Evolutionary conservation across 2,888 invertebrate genomes (phyloP).

Genomic region (Drosophila imparisetae): DNA sequence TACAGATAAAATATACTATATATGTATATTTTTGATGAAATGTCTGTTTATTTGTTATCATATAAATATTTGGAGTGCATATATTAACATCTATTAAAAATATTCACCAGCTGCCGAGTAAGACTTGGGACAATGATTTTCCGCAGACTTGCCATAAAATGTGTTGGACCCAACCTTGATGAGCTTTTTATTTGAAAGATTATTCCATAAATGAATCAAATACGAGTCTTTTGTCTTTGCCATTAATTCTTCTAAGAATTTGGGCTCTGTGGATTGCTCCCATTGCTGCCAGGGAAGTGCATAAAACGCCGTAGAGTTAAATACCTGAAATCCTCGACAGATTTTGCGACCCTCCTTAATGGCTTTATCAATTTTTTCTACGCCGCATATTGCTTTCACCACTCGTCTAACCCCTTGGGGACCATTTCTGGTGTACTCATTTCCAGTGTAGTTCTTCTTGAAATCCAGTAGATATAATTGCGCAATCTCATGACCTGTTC

Average conservation of each 20-base stretch:
- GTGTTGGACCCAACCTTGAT: constrained; percentile 73
- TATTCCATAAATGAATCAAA: constrained; percentile 83
- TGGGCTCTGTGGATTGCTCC: constrained; percentile 86
- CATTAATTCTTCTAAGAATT: constrained; percentile 81
- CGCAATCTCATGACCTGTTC: constrained; percentile 86
- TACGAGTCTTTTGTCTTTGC: constrained; percentile 70
- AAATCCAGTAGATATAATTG: constrained; percentile 86
- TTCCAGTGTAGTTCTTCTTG: constrained; percentile 86
- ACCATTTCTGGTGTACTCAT: constrained; percentile 86
- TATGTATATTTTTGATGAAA: not conserved
- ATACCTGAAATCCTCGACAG: constrained; percentile 88
- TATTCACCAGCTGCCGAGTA: constrained; percentile 76
- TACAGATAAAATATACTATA: not conserved
- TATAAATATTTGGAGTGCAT: constrained; percentile 36
- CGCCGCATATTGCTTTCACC: constrained; percentile 86
- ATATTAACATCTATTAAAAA: constrained; percentile 48
- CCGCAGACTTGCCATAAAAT: constrained; percentile 77
- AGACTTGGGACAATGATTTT: constrained; percentile 79
- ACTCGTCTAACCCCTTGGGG: constrained; percentile 84
- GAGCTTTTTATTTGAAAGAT: constrained; percentile 60
- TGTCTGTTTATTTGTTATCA: not conserved
- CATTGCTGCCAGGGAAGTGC: constrained; percentile 87
- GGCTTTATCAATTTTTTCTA: constrained; percentile 56
- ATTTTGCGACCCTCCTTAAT: constrained; percentile 54
- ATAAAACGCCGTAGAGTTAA: constrained; percentile 88